Evolutionary conservation across 2,888 invertebrate species (phyloP).

Genomic region (Antheraea yamamai): DNA sequence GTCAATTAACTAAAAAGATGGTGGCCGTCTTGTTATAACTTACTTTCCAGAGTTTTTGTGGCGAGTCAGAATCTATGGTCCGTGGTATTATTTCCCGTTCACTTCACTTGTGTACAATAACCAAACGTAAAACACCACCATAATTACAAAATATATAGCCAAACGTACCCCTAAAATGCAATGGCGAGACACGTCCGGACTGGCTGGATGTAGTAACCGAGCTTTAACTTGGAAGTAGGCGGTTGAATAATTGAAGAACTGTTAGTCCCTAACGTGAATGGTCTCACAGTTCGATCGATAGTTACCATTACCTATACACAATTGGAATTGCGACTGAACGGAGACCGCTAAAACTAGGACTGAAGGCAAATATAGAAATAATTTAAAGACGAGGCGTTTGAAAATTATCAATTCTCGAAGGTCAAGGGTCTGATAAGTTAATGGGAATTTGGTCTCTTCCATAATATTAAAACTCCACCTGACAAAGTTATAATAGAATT

Average conservation of each 20-base stretch:
- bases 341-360: background rate
- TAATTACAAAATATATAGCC: background rate
- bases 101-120: too few species aligned
- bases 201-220: conserved; percentile 51
- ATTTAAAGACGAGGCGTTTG: too few species aligned
- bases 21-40: too few species aligned
- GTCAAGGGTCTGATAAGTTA: too few species aligned
- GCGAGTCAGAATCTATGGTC: too few species aligned
- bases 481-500: background rate
- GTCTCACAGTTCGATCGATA: conserved; percentile 63
- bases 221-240: conserved; percentile 43
- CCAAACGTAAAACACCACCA: too few species aligned
- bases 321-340: conserved; percentile 14
- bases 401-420: too few species aligned
- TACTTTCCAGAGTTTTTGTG: too few species aligned
- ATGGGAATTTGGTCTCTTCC: too few species aligned
- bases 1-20: too few species aligned
- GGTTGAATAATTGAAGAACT: conserved; percentile 74
- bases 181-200: conserved; percentile 47
- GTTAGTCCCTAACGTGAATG: conserved; percentile 56
- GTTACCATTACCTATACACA: conserved; percentile 16
- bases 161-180: conserved; percentile 28
- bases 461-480: too few species aligned
- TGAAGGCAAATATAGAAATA: background rate
- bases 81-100: too few species aligned